phyloP scores from a whole-genome alignment of 2,888 invertebrate genomes.

The Protophormia terraenovae region DNA sequence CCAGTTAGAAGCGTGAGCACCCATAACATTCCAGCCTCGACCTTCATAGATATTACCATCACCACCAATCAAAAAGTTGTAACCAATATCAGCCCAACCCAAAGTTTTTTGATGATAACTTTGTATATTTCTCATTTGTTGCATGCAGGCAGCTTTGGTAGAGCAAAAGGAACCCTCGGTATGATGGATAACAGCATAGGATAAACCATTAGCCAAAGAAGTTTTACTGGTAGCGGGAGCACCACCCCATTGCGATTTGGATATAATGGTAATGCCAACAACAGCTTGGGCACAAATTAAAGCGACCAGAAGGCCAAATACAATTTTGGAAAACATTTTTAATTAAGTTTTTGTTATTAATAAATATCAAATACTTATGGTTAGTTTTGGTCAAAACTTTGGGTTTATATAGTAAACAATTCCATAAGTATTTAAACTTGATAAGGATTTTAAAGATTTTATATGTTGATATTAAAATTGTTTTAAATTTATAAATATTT shows the following conservation, averaged over 20 bases:
- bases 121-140: slow-evolving; percentile 72
- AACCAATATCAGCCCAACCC: slow-evolving; percentile 73
- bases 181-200: slow-evolving; percentile 84
- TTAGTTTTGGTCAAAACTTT: no score
- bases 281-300: background rate
- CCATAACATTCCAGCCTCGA: slow-evolving; percentile 72
- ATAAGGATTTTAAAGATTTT: no score
- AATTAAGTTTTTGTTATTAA: no score
- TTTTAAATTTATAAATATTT: no score
- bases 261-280: slow-evolving; percentile 66
- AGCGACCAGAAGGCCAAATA: background rate
- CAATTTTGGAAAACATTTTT: background rate
- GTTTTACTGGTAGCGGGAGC: slow-evolving; percentile 70
- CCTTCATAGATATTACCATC: slow-evolving; percentile 75
- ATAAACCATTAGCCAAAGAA: slow-evolving; percentile 60
- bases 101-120: slow-evolving; percentile 71
- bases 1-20: slow-evolving; percentile 73
- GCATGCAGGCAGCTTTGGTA: slow-evolving; percentile 68
- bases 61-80: slow-evolving; percentile 74
- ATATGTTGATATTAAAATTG: no score
- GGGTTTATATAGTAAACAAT: no score
- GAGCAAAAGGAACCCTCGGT: slow-evolving; percentile 82
- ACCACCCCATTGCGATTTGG: slow-evolving; percentile 72
- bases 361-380: no score
- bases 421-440: no score